Evolutionary conservation across 1,140 invertebrate genomes (phyloP), one percentile per base, ranked within the genome.

Genomic region (Leucophenga varia): DNA sequence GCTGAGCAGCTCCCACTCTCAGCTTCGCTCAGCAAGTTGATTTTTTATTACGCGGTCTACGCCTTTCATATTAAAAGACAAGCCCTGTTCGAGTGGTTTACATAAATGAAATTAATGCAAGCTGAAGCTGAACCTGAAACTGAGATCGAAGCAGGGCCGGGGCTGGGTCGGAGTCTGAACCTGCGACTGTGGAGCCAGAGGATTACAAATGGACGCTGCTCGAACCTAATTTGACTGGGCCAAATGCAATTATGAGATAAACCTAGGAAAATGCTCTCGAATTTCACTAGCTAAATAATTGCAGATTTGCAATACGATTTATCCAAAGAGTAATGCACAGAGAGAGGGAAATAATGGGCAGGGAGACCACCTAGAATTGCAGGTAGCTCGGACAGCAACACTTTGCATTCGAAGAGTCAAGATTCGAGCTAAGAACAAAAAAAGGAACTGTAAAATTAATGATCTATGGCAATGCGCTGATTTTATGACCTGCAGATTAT

Each of bases 101-200:
- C 63, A 65, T 65, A 65, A 65, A 63, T 52, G 59, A 44, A 67
- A 59, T 67, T 56, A 67, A 65, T 58, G 61, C 61, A 50, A 50
- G n/a, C n/a, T n/a, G n/a, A n/a, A n/a, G n/a, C 32, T 46, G 39
- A 40, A 36, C 13, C 42, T 22, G 46, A n/a, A n/a, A 38, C 36
- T 5, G 17, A 38, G 22, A 13, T 21, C 42, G 21, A 28, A 32
- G 36, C 30, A 22, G 39, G 22, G 21, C 19, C 6, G 22, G 12
- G 20, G 7, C 41, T 43, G 49, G 31, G 21, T 36, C 35, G 28
- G n/a, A 34, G 40, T 14, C 25, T 28, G 47, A 47, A 43, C 65
- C 59, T 67, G 56, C 55, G 61, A 61, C 65, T n/a, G 32, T 34
- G 5, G 4, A 14, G 4, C 32, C 16, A 34, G 32, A 14, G 16